These are phyloP conservation scores for Drosophila paulistorum DNA, from an alignment of 1,140 invertebrate genomes.

Conservation along the genomic window DNA sequence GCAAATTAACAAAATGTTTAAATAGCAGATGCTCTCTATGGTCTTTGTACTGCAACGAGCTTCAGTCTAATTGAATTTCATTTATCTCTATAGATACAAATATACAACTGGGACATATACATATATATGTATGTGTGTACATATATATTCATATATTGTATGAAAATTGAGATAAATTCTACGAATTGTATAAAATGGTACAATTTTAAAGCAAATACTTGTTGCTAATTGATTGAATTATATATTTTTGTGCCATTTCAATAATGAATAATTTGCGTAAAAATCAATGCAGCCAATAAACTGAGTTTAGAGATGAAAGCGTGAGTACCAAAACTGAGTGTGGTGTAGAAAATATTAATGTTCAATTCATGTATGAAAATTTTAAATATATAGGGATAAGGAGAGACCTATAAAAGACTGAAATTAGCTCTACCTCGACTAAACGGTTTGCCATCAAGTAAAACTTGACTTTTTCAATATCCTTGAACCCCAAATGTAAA, in stretches of 20 bases:
- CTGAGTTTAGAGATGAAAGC: not conserved
- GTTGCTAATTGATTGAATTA: slow-evolving; percentile 74
- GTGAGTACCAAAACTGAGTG: not conserved
- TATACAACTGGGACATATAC: slow-evolving; percentile 13
- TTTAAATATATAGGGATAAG: not conserved
- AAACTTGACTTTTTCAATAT: too few species aligned
- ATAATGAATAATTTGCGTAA: slow-evolving; percentile 46
- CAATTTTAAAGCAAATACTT: slow-evolving; percentile 60
- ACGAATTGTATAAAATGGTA: slow-evolving; percentile 22
- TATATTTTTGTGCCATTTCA: slow-evolving; percentile 38
- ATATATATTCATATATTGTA: slow-evolving; percentile 39
- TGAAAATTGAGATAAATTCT: slow-evolving; percentile 22
- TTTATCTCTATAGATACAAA: slow-evolving; percentile 12
- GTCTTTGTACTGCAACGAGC: not conserved
- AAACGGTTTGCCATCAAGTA: too few species aligned
- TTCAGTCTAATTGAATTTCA: slow-evolving; percentile 53
- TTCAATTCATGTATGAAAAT: not conserved
- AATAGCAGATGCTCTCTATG: slow-evolving; percentile 49
- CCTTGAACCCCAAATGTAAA: too few species aligned
- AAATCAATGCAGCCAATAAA: slow-evolving; percentile 36
- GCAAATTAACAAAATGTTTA: slow-evolving; percentile 75
- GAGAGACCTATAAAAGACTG: too few species aligned
- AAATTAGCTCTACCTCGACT: not conserved
- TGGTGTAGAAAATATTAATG: too few species aligned
- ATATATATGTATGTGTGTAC: not conserved